phyloP scores from a whole-genome alignment of 1,140 invertebrate genomes.

The Littorina saxatilis region DNA sequence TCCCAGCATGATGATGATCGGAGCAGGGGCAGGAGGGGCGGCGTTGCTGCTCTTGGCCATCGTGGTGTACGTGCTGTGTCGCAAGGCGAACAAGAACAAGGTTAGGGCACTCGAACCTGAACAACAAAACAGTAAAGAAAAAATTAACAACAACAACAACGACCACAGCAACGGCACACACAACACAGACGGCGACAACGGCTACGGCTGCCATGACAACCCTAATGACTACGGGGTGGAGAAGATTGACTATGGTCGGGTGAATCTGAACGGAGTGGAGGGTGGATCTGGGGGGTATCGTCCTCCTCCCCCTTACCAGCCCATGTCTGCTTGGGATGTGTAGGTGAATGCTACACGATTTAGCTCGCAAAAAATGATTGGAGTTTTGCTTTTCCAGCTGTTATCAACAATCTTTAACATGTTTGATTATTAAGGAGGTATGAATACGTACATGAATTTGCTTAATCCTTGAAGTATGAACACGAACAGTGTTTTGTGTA shows the following conservation, averaged over 20 bases:
- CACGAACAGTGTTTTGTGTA: too few species aligned
- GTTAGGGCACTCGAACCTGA: neutral
- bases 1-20: neutral
- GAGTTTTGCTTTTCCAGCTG: too few species aligned
- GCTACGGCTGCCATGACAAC: neutral
- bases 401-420: too few species aligned
- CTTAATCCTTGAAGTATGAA: too few species aligned
- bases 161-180: neutral
- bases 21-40: neutral
- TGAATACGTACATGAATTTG: too few species aligned
- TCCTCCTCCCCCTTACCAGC: neutral
- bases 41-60: neutral
- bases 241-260: neutral
- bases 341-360: neutral
- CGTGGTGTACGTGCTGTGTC: neutral
- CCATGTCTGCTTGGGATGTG: constrained; percentile 8
- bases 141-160: too few species aligned
- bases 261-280: neutral
- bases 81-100: constrained; percentile 13
- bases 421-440: too few species aligned
- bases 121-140: too few species aligned
- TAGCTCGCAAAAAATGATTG: too few species aligned
- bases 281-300: neutral
- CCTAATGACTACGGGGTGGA: neutral
- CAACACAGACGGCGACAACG: neutral